A percentile compares a stretch with the other conserved stretches of the same genome.
These are phyloP conservation scores for Camelus dromedarius DNA, from an alignment of 2,113 vertebrate genomes.

Conservation along the genomic window DNA sequence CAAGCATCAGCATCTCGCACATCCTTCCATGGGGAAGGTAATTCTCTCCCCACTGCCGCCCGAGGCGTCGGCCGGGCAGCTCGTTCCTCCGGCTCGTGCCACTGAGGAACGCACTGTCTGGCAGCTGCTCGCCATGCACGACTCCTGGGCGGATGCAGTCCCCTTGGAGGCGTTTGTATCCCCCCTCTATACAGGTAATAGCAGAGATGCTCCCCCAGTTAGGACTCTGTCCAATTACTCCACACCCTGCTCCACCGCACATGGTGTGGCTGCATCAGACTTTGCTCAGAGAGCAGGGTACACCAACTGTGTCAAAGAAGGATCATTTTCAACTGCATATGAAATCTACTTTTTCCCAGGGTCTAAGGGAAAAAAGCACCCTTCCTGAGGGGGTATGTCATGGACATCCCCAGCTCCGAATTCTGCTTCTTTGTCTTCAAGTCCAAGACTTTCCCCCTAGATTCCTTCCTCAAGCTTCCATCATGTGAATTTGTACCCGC, in stretches of 20 bases:
- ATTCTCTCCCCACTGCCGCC: background rate
- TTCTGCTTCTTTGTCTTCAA: background rate
- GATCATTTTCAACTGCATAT: background rate
- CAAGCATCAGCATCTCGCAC: background rate
- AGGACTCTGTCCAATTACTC: background rate
- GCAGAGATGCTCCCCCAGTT: too few relatives aligned
- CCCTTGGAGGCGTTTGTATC: background rate
- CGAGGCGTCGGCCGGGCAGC: background rate
- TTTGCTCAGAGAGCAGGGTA: background rate
- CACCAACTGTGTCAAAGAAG: background rate
- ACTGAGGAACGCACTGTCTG: fast-evolving
- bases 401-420: background rate
- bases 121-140: background rate
- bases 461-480: background rate
- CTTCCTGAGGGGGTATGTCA: background rate
- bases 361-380: background rate
- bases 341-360: background rate
- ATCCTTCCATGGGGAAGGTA: background rate
- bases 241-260: too few relatives aligned
- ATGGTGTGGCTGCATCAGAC: background rate
- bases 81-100: background rate
- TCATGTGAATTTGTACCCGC: background rate
- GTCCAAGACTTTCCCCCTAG: background rate
- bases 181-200: background rate
- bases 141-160: background rate